Percentiles rank a stretch among this genome's conserved stretches.
phyloP scores from a whole-genome alignment of 2,113 vertebrate genomes.

The Tiliqua scincoides region DNA sequence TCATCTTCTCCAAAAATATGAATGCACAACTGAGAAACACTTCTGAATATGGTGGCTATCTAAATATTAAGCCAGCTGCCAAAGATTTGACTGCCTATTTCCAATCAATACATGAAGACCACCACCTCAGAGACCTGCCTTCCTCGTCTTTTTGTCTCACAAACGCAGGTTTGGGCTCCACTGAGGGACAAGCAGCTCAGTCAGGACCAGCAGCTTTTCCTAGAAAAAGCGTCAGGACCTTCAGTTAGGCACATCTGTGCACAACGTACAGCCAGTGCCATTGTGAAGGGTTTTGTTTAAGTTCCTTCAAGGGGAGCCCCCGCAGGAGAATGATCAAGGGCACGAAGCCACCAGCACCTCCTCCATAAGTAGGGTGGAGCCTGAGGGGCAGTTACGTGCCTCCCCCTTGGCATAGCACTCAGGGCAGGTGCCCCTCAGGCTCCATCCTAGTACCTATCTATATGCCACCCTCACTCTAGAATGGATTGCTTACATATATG shows the following conservation, averaged over 20 bases:
- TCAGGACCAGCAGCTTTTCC: not conserved
- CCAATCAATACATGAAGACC: conserved; percentile 16
- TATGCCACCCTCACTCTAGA: not conserved
- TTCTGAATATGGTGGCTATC: conserved; percentile 73
- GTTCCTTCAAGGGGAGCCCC: not conserved
- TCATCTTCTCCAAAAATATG: conserved; percentile 75
- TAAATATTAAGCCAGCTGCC: conserved; percentile 60
- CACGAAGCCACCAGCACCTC: no score
- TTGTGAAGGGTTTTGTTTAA: not conserved
- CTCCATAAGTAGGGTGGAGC: no score
- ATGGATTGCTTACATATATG: no score
- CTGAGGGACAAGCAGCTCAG: not conserved
- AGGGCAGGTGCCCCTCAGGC: no score
- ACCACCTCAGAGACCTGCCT: not conserved
- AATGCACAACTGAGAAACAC: conserved; percentile 75
- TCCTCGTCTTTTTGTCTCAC: not conserved
- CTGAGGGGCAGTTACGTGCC: no score
- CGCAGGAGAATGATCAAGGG: no score
- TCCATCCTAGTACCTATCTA: not conserved
- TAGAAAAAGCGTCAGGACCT: no score
- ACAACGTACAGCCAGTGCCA: not conserved
- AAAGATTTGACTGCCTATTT: conserved; percentile 16
- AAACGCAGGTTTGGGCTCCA: not conserved
- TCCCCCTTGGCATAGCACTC: no score
- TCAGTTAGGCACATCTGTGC: not conserved